Percentiles rank a stretch among this genome's conserved stretches.
Evolutionary conservation across 2,113 vertebrate genomes (phyloP).

Genomic region (Catharus bicknelli): DNA sequence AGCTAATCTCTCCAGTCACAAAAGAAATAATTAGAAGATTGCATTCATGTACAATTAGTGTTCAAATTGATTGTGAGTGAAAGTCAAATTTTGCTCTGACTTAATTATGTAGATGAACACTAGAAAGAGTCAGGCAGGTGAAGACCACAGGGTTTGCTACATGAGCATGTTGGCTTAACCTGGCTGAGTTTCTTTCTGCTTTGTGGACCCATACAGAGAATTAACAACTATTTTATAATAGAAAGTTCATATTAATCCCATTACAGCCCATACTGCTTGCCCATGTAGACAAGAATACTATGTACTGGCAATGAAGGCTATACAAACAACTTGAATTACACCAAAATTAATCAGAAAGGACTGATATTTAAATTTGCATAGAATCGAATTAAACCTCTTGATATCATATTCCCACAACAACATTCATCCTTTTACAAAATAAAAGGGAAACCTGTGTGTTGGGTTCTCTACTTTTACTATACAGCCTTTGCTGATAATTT

Average conservation of each 20-base stretch:
- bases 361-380: background rate
- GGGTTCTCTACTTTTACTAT: background rate
- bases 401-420: background rate
- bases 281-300: background rate
- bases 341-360: background rate
- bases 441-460: background rate
- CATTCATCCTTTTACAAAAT: background rate
- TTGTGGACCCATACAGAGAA: background rate
- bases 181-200: background rate
- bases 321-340: background rate
- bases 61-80: background rate
- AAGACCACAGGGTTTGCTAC: background rate
- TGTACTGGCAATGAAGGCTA: background rate
- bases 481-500: background rate
- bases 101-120: conserved; percentile 30
- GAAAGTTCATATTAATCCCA: background rate
- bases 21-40: conserved; percentile 10
- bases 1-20: background rate
- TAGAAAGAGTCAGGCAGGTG: conserved; percentile 18
- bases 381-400: background rate
- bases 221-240: background rate
- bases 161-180: background rate
- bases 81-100: conserved; percentile 20
- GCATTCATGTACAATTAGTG: conserved; percentile 9
- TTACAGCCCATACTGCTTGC: background rate